These are phyloP conservation scores for Pangasius macronema DNA, from an alignment of 2,797 vertebrate genomes.

Conservation along the genomic window DNA sequence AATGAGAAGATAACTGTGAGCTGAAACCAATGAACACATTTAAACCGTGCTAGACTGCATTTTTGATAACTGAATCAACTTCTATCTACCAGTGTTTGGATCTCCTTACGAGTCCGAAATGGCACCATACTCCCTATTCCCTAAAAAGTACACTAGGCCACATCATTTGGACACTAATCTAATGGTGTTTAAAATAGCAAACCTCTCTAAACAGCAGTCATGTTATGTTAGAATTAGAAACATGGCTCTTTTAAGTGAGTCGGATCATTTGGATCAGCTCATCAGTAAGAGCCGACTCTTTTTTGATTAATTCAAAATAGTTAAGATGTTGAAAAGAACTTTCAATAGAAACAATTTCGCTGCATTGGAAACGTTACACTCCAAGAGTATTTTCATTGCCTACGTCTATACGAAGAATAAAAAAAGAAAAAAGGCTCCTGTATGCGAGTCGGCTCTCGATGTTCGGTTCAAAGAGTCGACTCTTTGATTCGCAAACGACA, in stretches of 20 bases:
- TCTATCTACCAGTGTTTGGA: neutral
- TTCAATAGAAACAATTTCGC: neutral
- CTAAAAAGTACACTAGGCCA: neutral
- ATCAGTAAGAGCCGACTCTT: neutral
- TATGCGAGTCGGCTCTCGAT: neutral
- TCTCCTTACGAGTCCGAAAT: neutral
- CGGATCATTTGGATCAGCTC: neutral
- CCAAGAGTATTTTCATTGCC: neutral
- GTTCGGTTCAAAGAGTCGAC: neutral
- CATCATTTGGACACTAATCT: neutral
- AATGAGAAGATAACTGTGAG: slow-evolving; percentile 21
- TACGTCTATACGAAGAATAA: too few relatives aligned
- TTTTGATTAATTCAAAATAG: neutral
- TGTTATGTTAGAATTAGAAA: neutral
- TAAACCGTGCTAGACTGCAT: neutral
- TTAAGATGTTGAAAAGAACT: neutral
- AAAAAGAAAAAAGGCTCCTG: neutral
- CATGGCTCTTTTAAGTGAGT: neutral
- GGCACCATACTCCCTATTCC: neutral
- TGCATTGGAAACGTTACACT: neutral
- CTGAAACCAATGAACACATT: neutral
- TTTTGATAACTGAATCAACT: neutral
- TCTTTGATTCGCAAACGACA: neutral
- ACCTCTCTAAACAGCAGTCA: neutral
- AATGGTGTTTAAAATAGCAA: neutral